phyloP scores from a whole-genome alignment of 2,888 invertebrate genomes.

The Sarcophaga caerulescens region DNA sequence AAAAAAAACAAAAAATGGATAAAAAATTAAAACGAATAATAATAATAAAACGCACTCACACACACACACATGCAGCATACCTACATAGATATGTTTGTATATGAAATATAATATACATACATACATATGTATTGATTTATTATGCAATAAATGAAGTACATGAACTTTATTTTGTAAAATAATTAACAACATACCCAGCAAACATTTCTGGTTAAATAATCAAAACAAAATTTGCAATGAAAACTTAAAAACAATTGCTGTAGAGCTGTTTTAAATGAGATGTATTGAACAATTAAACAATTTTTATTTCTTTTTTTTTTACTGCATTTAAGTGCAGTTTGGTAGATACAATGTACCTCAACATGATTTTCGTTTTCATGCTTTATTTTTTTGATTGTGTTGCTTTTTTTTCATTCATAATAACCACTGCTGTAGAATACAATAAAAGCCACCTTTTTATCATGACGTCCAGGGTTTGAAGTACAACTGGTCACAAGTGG shows the following conservation, averaged over 20 bases:
- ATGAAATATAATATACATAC: too few species aligned
- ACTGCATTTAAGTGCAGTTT: not conserved
- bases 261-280: too few species aligned
- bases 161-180: not conserved
- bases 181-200: not conserved
- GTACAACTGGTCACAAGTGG: conserved; percentile 46
- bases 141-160: not conserved
- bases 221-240: too few species aligned
- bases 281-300: too few species aligned
- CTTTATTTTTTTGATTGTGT: not conserved
- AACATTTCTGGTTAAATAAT: not conserved
- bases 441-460: conserved; percentile 18
- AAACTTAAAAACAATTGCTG: too few species aligned
- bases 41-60: too few species aligned
- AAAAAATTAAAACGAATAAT: too few species aligned
- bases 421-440: too few species aligned
- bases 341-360: not conserved
- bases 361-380: not conserved
- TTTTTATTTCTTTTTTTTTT: not conserved
- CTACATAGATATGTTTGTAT: too few species aligned
- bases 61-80: too few species aligned
- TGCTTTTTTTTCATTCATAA: not conserved
- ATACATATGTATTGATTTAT: conserved; percentile 13
- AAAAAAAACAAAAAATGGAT: not conserved
- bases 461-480: conserved; percentile 14